phyloP scores from a whole-genome alignment of 2,888 invertebrate species.

The Campaea margaritaria region DNA sequence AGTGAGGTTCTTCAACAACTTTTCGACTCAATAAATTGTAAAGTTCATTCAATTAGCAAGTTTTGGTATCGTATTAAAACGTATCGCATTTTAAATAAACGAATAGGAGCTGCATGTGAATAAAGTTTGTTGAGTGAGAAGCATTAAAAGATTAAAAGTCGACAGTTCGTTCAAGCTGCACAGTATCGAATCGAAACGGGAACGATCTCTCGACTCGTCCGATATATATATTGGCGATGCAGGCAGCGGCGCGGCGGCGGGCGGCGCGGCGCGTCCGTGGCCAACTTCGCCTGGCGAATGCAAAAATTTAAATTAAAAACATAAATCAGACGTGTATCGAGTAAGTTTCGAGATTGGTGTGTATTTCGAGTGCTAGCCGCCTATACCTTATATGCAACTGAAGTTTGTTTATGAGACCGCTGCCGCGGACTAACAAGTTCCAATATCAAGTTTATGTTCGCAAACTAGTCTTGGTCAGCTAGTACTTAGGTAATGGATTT shows the following conservation, averaged over 20 bases:
- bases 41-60: conserved; percentile 21
- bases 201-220: conserved; percentile 73
- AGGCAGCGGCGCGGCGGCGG: conserved; percentile 64
- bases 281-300: conserved; percentile 82
- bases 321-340: conserved; percentile 85
- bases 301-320: conserved; percentile 86
- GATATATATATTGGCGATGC: conserved; percentile 83
- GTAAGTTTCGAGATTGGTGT: conserved; percentile 82
- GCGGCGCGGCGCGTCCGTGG: conserved; percentile 77
- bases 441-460: background rate
- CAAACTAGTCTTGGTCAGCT: no score
- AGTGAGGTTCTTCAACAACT: conserved; percentile 25
- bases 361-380: conserved; percentile 72
- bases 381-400: conserved; percentile 32
- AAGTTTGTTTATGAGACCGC: conserved; percentile 7
- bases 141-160: conserved; percentile 85
- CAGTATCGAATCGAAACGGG: conserved; percentile 74
- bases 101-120: conserved; percentile 48
- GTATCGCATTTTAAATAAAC: conserved; percentile 51
- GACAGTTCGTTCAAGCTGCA: conserved; percentile 75
- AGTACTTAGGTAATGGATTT: no score
- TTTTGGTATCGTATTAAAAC: conserved; percentile 18
- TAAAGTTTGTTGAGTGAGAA: conserved; percentile 81
- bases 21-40: conserved; percentile 14
- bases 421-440: background rate